A percentile compares a stretch with the other conserved stretches of the same genome.
These are phyloP conservation scores for Gadopsis bispinosus DNA, from an alignment of 2,797 vertebrate species.

Conservation along the genomic window DNA sequence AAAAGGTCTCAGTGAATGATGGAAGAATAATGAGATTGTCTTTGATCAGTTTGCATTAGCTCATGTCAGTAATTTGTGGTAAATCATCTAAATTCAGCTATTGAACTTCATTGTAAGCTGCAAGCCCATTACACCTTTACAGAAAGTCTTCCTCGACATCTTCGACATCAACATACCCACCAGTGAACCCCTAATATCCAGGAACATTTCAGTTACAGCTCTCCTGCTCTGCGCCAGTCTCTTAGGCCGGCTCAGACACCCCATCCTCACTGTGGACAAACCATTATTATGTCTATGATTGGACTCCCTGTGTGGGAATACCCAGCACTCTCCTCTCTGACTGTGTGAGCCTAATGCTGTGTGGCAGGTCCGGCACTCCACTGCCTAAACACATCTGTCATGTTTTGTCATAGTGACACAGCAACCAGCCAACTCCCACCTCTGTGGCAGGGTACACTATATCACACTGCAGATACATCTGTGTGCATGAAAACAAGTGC, in stretches of 20 bases:
- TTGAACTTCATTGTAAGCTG: conserved; percentile 44
- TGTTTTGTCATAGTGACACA: conserved; percentile 83
- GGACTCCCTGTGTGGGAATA: conserved; percentile 80
- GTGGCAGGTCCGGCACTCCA: conserved; percentile 85
- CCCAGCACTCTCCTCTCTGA: conserved; percentile 72
- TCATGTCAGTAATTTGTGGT: conserved; percentile 66
- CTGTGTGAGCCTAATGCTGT: conserved; percentile 85
- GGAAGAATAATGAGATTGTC: conserved; percentile 73
- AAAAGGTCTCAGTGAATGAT: conserved; percentile 58
- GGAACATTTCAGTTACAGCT: conserved; percentile 53
- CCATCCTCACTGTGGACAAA: conserved; percentile 88
- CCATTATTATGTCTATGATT: conserved; percentile 82
- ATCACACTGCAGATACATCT: conserved; percentile 46
- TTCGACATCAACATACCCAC: conserved; percentile 38
- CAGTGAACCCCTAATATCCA: conserved; percentile 36
- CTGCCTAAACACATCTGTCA: conserved; percentile 88
- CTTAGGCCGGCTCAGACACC: conserved; percentile 61
- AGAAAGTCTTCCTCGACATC: conserved; percentile 41
- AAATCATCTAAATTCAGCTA: conserved; percentile 55
- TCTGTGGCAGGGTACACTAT: conserved; percentile 63
- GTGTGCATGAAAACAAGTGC: conserved; percentile 26
- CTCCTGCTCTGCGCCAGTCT: conserved; percentile 43
- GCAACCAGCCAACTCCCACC: conserved; percentile 83
- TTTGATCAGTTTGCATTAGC: conserved; percentile 70
- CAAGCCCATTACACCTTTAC: conserved; percentile 22